These are phyloP conservation scores for Uria aalge DNA, from an alignment of 2,113 vertebrate genomes.

Conservation along the genomic window DNA sequence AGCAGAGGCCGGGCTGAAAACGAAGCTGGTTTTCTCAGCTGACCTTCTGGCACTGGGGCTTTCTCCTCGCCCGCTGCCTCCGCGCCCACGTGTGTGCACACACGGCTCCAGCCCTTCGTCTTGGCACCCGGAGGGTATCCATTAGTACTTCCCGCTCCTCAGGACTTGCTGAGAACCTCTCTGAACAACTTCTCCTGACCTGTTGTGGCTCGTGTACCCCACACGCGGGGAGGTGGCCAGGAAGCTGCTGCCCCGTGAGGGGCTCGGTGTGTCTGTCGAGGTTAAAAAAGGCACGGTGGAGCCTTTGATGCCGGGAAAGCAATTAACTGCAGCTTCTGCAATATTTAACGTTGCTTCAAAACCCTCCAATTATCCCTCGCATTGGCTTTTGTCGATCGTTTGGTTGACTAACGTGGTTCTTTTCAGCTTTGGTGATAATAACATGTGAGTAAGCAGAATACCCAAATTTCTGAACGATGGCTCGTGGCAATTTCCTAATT, in stretches of 20 bases:
- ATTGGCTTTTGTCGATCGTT: neutral
- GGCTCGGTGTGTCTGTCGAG: neutral
- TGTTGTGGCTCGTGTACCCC: neutral
- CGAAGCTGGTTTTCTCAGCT: neutral
- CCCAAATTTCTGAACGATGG: conserved; percentile 61
- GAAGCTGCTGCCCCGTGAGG: neutral
- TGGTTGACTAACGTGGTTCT: conserved; percentile 1
- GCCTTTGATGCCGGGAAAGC: neutral
- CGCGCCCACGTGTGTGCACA: rapidly evolving
- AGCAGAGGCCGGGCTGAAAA: neutral
- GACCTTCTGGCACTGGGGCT: neutral
- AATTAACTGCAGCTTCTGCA: neutral
- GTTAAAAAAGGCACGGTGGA: neutral
- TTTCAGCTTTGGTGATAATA: conserved; percentile 71
- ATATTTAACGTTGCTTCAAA: neutral
- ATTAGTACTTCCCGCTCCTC: neutral
- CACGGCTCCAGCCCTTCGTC: neutral
- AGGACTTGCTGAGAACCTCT: neutral
- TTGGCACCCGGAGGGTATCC: neutral
- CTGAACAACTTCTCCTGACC: neutral
- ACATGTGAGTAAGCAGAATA: conserved; percentile 71
- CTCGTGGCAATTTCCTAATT: conserved; percentile 76
- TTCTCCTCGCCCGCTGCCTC: neutral
- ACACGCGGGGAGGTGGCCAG: neutral
- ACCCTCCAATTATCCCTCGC: neutral